Evolutionary conservation across 2,113 vertebrate species (phyloP), one percentile per base, ranked within the genome.

Genomic region (Odocoileus hemionus): DNA sequence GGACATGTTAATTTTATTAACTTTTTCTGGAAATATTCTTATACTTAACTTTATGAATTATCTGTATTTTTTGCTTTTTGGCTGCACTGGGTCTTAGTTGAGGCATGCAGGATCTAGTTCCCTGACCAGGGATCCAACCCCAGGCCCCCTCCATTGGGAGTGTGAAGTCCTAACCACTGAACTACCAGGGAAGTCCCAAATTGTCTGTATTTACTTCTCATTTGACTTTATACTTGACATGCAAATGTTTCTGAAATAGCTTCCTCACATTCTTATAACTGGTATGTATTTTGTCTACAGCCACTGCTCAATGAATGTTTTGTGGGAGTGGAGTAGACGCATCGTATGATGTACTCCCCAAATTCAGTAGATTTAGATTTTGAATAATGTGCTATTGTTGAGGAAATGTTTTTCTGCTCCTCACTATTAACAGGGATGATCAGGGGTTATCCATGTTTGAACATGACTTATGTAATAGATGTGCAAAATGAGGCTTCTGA

Each of bases 401-500:
- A 58, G 85, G 47, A 82, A 92, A 83, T 95, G 10, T 87, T 74
- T 82, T 91, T 95, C n/a, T 88, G 1, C 10, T 78, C 12, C 54
- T 95, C 14, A 87, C 45, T 9, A 94, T 92, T 96, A 92, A 74
- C 2, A 96, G 4, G 9, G 55, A 97, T 95, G 43, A 94, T 96
- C 47, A 96, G 92, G 23, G 30, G 76, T 82, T 95, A 95, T 64
- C 26, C 28, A 16, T 94, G n/a, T 89, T 57, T 79, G 83, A 86
- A 58, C 25, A 86, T 94, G 89, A 95, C n/a, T 94, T 95, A 91
- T 61, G 2, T 67, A 90, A n/a, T 50, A 60, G 39, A 3, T 45
- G 88, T 94, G 60, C 30, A 97, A 80, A 95, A 94, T 76, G 33
- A 96, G 50, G 16, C 60, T 96, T 93, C 45, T 70, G 30, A 89